Evolutionary conservation across 2,113 vertebrate genomes (phyloP).

Genomic region (Aptenodytes patagonicus): DNA sequence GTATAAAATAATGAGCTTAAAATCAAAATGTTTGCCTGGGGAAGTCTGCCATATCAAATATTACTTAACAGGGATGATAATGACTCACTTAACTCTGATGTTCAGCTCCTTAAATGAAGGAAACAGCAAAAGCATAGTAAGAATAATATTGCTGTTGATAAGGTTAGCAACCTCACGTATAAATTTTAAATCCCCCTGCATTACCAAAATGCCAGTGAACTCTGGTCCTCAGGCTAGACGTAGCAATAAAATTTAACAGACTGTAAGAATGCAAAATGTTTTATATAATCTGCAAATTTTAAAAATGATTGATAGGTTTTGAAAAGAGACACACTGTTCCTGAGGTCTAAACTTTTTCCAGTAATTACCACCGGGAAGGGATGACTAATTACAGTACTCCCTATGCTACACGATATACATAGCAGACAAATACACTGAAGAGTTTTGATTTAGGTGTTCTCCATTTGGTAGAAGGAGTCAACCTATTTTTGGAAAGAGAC

Average conservation of each 20-base stretch:
- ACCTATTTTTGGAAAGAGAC: conserved; percentile 51
- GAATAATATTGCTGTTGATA: not conserved
- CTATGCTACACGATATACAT: not conserved
- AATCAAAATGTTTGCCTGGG: not conserved
- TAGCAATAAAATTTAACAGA: not conserved
- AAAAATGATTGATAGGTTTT: conserved; percentile 14
- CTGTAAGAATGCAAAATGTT: not conserved
- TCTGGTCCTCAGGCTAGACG: not conserved
- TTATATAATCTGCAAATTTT: conserved; percentile 4
- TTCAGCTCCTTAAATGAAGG: not conserved
- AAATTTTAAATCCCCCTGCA: not conserved
- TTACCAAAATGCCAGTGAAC: not conserved
- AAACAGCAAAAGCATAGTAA: not conserved
- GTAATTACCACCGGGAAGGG: conserved; percentile 8
- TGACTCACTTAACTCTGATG: not conserved
- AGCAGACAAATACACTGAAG: conserved; percentile 33
- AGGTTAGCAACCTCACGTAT: not conserved
- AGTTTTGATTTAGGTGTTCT: conserved; percentile 47
- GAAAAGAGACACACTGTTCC: conserved; percentile 10
- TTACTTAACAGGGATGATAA: not conserved
- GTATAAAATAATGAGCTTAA: not conserved
- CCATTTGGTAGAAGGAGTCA: conserved; percentile 27
- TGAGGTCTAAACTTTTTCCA: conserved; percentile 25
- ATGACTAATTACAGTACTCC: conserved; percentile 27
- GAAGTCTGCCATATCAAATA: not conserved